phyloP scores from a whole-genome alignment of 2,797 vertebrate species.

The Tachyglossus aculeatus region DNA sequence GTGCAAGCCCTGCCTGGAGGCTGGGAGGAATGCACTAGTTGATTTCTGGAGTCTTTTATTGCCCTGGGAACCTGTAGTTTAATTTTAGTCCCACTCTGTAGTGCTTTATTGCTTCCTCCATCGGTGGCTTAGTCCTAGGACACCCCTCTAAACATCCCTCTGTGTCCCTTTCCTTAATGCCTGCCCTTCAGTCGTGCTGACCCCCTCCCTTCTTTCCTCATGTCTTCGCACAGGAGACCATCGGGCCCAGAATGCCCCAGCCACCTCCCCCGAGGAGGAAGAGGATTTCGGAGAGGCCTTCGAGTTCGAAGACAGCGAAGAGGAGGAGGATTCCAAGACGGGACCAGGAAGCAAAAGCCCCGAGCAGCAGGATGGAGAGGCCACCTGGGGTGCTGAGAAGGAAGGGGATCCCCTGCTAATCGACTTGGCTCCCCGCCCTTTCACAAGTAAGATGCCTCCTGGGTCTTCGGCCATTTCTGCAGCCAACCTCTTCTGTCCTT shows the following conservation, averaged over 20 bases:
- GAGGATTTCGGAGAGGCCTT: conserved; percentile 80
- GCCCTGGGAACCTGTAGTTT: too few species aligned
- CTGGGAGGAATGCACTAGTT: too few species aligned
- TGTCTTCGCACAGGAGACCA: conserved; percentile 41
- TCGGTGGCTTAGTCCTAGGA: too few species aligned
- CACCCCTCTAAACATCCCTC: too few species aligned
- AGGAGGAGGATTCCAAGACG: conserved; percentile 52
- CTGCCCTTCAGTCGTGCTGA: background rate
- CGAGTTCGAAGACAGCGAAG: conserved; percentile 78
- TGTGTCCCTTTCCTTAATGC: too few species aligned
- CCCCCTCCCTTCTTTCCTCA: background rate
- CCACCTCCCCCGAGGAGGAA: conserved; percentile 55
- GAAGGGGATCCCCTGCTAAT: conserved; percentile 26
- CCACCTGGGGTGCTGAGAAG: conserved; percentile 1
- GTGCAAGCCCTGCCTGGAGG: too few species aligned
- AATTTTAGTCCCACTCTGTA: too few species aligned
- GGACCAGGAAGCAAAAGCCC: conserved; percentile 15
- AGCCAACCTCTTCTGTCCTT: background rate
- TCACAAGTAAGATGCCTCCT: conserved; percentile 23
- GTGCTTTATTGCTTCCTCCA: too few species aligned
- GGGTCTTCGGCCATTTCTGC: too few species aligned
- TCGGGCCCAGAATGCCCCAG: background rate
- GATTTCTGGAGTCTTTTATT: too few species aligned
- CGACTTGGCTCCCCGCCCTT: background rate
- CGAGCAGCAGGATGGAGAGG: background rate